Evolutionary conservation across 2,797 vertebrate species (phyloP).

Genomic region (Threskiornis aethiopicus): DNA sequence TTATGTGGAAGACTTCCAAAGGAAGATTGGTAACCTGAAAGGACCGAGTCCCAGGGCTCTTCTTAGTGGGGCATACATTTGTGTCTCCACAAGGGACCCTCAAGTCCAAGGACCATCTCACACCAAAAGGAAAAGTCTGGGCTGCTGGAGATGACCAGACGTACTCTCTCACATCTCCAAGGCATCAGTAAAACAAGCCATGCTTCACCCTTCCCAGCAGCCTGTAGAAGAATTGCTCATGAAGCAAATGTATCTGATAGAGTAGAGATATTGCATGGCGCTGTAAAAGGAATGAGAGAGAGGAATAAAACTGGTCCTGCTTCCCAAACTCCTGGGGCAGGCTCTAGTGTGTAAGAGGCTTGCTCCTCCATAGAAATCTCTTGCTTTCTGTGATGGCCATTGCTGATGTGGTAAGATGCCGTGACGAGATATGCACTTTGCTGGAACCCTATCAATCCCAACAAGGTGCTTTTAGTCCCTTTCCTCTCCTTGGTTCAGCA

Average conservation of each 20-base stretch:
- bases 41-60: background rate
- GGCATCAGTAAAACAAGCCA: background rate
- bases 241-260: background rate
- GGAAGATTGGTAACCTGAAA: background rate
- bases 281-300: background rate
- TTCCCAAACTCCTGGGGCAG: background rate
- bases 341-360: background rate
- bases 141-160: background rate
- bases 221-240: background rate
- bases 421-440: background rate
- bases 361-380: background rate
- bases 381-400: background rate
- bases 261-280: background rate
- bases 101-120: background rate
- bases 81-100: background rate
- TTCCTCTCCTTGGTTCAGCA: background rate
- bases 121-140: background rate
- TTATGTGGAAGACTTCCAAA: background rate
- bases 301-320: background rate
- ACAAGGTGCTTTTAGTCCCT: background rate
- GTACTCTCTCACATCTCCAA: background rate
- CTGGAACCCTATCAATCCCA: background rate
- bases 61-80: background rate
- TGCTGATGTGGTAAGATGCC: background rate
- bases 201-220: background rate